Percentiles rank a stretch among this genome's conserved stretches.
Evolutionary conservation across 1,140 invertebrate genomes (phyloP).

Genomic region (Apis dorsata): DNA sequence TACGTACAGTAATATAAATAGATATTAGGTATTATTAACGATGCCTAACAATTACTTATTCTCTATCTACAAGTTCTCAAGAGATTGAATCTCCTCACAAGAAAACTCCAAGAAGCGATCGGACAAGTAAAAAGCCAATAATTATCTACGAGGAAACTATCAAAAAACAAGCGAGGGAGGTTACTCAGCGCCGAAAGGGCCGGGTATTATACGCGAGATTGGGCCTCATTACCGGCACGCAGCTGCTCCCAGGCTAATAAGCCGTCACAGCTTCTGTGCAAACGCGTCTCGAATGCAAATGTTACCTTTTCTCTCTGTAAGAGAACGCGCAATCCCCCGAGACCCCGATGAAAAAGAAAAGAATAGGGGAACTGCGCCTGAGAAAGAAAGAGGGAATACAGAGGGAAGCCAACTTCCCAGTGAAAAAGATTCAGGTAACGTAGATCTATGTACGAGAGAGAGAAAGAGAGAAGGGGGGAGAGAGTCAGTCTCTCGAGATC

Average conservation of each 20-base stretch:
- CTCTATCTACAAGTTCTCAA: background rate
- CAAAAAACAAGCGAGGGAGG: background rate
- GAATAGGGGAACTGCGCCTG: background rate
- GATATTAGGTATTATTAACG: too few species aligned
- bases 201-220: slow-evolving; percentile 73
- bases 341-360: background rate
- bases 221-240: slow-evolving; percentile 78
- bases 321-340: background rate
- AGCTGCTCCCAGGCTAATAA: slow-evolving; percentile 78
- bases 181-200: background rate
- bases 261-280: slow-evolving; percentile 78
- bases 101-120: background rate
- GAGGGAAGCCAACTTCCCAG: slow-evolving; percentile 21
- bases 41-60: too few species aligned
- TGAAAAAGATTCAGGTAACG: slow-evolving; percentile 26
- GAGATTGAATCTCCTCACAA: background rate
- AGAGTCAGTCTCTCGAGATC: slow-evolving; percentile 1
- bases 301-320: slow-evolving; percentile 30
- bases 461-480: background rate
- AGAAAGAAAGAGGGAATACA: slow-evolving; percentile 1
- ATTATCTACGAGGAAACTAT: background rate
- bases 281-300: slow-evolving; percentile 66
- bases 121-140: background rate
- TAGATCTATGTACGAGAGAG: background rate
- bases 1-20: too few species aligned